Conservation (phyloP, 53 echinoderm and acorn worm species). For the Henricia sp. region DNA sequence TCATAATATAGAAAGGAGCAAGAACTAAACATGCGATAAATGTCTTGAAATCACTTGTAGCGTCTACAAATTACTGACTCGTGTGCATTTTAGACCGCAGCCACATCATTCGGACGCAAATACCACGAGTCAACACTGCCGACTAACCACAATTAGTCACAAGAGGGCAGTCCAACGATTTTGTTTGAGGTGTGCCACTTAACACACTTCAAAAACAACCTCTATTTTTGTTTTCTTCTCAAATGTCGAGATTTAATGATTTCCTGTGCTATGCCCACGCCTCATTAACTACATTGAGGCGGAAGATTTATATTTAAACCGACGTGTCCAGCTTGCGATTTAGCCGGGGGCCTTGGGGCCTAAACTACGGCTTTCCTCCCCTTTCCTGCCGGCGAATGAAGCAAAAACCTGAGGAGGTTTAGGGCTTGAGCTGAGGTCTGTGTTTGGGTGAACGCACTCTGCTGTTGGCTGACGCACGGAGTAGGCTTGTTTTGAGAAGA, state of each 20-base stretch:
- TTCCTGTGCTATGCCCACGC: conserved; percentile 44
- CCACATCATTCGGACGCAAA: no score
- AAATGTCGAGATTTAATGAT: conserved; percentile 45
- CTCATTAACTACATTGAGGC: conserved; percentile 39
- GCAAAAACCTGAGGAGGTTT: background rate
- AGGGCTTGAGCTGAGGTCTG: background rate
- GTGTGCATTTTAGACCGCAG: no score
- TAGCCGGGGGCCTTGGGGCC: conserved; percentile 21
- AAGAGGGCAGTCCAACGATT: no score
- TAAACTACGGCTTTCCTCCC: background rate
- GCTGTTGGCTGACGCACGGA: background rate
- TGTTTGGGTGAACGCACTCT: conserved; percentile 57
- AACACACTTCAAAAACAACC: no score
- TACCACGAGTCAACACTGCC: no score
- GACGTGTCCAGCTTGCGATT: conserved; percentile 35
- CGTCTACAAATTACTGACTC: no score
- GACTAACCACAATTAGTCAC: no score
- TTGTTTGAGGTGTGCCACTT: no score
- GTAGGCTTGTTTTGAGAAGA: conserved; percentile 9
- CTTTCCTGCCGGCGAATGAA: background rate
- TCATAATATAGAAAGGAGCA: no score
- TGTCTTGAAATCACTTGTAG: no score
- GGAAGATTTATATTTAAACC: conserved; percentile 6
- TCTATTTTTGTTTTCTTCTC: background rate
- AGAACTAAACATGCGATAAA: no score